phyloP scores from a whole-genome alignment of 2,888 invertebrate genomes.

The Idaea aversata region DNA sequence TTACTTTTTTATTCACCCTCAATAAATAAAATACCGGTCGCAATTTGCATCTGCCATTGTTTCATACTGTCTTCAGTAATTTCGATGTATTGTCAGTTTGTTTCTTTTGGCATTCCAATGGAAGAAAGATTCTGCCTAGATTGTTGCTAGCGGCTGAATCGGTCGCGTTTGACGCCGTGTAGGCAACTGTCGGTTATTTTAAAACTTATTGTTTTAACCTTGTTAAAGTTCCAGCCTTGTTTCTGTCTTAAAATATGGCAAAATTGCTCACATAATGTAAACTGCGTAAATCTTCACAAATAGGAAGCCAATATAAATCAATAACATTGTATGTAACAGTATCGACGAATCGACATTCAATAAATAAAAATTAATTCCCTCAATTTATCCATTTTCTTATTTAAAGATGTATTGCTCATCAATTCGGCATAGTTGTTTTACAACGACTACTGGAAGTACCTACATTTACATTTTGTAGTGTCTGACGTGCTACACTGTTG shows the following conservation, averaged over 20 bases:
- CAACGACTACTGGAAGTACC: background rate
- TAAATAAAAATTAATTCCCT: constrained; percentile 4
- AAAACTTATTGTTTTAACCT: background rate
- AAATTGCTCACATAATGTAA: background rate
- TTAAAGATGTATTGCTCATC: background rate
- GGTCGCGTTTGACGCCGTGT: background rate
- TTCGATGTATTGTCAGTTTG: constrained; percentile 55
- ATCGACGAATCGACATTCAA: background rate
- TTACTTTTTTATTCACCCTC: constrained; percentile 49
- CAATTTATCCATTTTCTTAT: constrained; percentile 1
- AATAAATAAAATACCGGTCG: constrained; percentile 60
- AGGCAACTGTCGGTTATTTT: background rate
- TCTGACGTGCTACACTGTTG: background rate
- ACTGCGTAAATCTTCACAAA: background rate
- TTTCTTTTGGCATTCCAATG: constrained; percentile 41
- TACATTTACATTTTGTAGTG: background rate
- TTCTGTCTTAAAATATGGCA: background rate
- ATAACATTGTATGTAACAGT: constrained; percentile 3
- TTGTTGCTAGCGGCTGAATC: background rate
- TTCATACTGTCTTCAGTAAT: constrained; percentile 55
- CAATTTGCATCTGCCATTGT: constrained; percentile 76
- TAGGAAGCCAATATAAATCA: constrained; percentile 3
- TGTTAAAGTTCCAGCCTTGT: too few species aligned
- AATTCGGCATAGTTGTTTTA: background rate
- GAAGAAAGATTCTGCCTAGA: background rate